Evolutionary conservation across 2,113 vertebrate species (phyloP), one percentile per base, ranked within the genome.

Genomic region (Tauraco erythrolophus): DNA sequence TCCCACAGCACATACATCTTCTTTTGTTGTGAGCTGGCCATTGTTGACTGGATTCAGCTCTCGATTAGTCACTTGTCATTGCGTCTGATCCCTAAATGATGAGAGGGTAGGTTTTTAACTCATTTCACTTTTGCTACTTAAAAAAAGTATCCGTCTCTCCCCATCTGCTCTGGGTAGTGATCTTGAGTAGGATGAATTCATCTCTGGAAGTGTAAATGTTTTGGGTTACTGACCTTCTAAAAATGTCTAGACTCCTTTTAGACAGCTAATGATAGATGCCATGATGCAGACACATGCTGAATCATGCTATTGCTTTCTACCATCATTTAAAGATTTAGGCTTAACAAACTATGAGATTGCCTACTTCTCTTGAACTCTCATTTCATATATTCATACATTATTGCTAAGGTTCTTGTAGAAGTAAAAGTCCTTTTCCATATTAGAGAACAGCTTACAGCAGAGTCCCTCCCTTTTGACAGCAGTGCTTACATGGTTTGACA

Each of bases 401-500:
- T 45, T 72, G 23, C 14, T 85, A 39, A 71, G 23, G 61, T 66
- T 72, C 48, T 56, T 69, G 27, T 50, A 46, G 62, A 88, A 86
- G 31, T 57, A 75, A 74, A 82, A 65, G 25, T 58, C 30, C 33
- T 56, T 51, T 85, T 25, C 25, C 27, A 33, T 51, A 56, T 35
- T 75, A 93, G 33, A 88, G 14, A 94, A 90, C 19, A 80, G 53
- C 39, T 75, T 92, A 74, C 23, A 92, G 30, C 18, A 85, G 28
- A 69, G 22, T 43, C 37, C 15, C 33, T 76, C 43, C 22, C 25
- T 83, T 90, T 57, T 84, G 58, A 65, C 71, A 91, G 65, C 66
- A 89, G 31, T 31, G 25, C n/a, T 66, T 88, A 56, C 21, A 48
- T 48, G 17, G 65, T 79, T 95, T 94, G 84, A 90, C 46, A 88